A percentile compares a stretch with the other conserved stretches of the same genome.
Conservation (phyloP, 2,797 vertebrate species). For the Phataginus tetradactyla region DNA sequence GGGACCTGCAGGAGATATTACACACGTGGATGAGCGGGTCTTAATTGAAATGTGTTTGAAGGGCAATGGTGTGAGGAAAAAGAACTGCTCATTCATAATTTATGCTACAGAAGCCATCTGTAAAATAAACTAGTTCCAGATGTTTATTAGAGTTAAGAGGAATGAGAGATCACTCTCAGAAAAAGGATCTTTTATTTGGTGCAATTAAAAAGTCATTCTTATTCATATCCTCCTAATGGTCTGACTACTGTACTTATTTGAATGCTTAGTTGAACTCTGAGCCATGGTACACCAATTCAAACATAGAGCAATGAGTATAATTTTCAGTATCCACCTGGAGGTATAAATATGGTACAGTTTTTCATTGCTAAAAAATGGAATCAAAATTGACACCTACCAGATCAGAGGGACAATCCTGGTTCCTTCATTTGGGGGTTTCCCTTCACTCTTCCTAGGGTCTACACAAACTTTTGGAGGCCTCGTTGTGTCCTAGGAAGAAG, state of each 20-base stretch:
- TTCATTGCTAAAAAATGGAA: background rate
- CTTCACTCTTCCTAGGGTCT: background rate
- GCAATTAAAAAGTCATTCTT: background rate
- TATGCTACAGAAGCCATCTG: background rate
- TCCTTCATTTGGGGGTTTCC: background rate
- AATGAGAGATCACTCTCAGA: background rate
- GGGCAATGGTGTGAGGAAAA: background rate
- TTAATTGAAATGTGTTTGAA: background rate
- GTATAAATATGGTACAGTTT: background rate
- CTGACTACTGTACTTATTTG: background rate
- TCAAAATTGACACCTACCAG: background rate
- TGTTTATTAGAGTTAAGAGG: background rate
- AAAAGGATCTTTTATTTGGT: background rate
- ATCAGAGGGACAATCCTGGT: background rate
- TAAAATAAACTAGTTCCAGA: background rate
- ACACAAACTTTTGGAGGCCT: background rate
- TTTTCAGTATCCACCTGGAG: background rate
- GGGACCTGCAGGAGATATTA: background rate
- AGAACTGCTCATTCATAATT: background rate
- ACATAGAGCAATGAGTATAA: background rate
- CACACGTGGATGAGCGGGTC: background rate
- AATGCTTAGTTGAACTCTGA: slow-evolving; percentile 51
- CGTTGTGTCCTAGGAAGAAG: no score
- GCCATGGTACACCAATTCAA: background rate
- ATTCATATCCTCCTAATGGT: background rate